phyloP scores from a whole-genome alignment of 2,888 invertebrate genomes.

The Perizoma affinitatum region DNA sequence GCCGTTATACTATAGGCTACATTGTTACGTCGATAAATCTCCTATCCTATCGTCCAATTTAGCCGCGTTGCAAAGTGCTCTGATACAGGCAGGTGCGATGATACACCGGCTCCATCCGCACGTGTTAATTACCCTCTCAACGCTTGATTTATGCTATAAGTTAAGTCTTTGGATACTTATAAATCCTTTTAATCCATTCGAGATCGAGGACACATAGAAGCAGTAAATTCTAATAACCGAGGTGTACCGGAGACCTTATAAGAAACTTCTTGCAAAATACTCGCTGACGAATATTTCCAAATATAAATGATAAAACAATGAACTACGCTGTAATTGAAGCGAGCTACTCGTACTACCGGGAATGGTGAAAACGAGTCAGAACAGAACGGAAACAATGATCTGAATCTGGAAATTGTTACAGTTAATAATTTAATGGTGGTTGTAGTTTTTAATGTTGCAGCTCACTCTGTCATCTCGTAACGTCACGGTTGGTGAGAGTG shows the following conservation, averaged over 20 bases:
- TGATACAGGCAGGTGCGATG: conserved; percentile 60
- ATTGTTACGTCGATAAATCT: conserved; percentile 31
- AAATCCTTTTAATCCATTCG: conserved; percentile 52
- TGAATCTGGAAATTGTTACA: conserved; percentile 18
- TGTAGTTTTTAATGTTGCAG: conserved; percentile 22
- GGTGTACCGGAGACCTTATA: conserved; percentile 33
- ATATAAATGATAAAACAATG: conserved; percentile 25
- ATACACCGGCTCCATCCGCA: conserved; percentile 51
- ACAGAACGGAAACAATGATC: conserved; percentile 36
- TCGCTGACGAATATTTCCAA: conserved; percentile 16
- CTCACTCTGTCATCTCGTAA: conserved; percentile 59
- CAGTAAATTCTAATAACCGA: conserved; percentile 37
- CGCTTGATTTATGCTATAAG: conserved; percentile 68
- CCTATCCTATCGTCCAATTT: conserved; percentile 27
- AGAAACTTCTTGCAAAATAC: conserved; percentile 21
- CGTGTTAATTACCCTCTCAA: conserved; percentile 69
- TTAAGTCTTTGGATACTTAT: conserved; percentile 59
- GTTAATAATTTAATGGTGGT: conserved; percentile 35
- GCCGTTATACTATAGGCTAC: too few relatives aligned
- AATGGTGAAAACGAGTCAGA: conserved; percentile 36
- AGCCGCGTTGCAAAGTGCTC: conserved; percentile 50
- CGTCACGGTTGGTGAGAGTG: conserved; percentile 59
- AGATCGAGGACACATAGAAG: conserved; percentile 48
- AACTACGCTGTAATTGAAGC: conserved; percentile 20
- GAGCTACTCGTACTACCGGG: conserved; percentile 36